These are phyloP conservation scores for Cardiocondyla obscurior DNA, from an alignment of 1,140 invertebrate species.

Conservation along the genomic window DNA sequence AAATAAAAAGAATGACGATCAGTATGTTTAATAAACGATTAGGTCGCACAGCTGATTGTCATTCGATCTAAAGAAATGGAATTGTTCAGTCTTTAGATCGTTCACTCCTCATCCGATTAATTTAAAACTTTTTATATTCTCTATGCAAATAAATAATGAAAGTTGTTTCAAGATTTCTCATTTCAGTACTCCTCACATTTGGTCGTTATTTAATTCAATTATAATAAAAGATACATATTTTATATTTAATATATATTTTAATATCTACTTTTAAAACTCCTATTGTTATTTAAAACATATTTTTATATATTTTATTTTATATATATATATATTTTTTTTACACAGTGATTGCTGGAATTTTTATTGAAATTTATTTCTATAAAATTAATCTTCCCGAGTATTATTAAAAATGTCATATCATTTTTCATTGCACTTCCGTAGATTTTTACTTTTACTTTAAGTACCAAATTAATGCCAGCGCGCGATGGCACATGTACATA, in stretches of 20 bases:
- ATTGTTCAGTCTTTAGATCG: neutral
- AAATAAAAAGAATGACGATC: constrained; percentile 22
- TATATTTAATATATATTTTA: neutral
- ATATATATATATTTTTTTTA: constrained; percentile 27
- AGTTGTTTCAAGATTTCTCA: constrained; percentile 5
- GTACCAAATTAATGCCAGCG: neutral
- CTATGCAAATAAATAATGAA: neutral
- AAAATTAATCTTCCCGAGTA: neutral
- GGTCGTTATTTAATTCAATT: neutral
- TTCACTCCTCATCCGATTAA: neutral
- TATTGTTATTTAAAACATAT: neutral
- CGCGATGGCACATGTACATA: constrained; percentile 55
- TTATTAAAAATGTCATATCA: neutral
- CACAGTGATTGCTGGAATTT: neutral
- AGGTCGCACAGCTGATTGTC: constrained; percentile 17
- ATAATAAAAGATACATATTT: neutral
- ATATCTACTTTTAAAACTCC: neutral
- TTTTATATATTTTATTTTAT: neutral
- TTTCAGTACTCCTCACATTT: neutral
- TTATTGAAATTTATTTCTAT: neutral
- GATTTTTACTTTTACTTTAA: neutral
- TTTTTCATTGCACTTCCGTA: neutral
- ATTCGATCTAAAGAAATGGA: neutral
- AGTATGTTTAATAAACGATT: constrained; percentile 19
- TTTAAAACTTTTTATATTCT: constrained; percentile 6